Percentiles rank a stretch among this genome's conserved stretches.
Evolutionary conservation across 2,888 invertebrate species (phyloP).

Genomic region (Andricus quercusramuli): DNA sequence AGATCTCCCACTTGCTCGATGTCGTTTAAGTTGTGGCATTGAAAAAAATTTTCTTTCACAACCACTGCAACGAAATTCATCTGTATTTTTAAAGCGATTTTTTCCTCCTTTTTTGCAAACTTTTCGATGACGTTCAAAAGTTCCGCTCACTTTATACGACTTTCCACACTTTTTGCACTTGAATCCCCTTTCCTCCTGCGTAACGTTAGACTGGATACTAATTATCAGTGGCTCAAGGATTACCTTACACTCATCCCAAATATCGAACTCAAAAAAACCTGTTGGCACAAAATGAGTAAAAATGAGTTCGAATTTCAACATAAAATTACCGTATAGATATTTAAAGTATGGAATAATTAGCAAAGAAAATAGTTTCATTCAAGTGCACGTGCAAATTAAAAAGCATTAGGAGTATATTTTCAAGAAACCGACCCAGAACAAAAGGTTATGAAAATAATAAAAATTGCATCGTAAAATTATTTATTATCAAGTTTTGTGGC

Average conservation of each 20-base stretch:
- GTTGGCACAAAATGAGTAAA: background rate
- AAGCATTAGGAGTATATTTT: background rate
- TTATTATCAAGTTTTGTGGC: too few relatives aligned
- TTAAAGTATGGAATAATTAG: background rate
- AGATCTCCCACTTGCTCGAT: background rate
- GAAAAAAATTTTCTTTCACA: background rate
- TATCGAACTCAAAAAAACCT: background rate
- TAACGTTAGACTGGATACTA: background rate
- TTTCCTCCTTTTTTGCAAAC: background rate
- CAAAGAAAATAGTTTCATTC: background rate
- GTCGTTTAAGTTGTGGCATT: background rate
- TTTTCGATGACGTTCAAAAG: background rate
- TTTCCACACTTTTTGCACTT: constrained; percentile 50
- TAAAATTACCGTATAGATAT: background rate
- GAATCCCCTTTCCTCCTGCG: constrained; percentile 62
- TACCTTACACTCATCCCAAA: constrained; percentile 8
- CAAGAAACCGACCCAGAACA: background rate
- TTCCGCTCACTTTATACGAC: constrained; percentile 21
- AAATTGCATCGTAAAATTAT: too few relatives aligned
- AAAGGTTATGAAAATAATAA: too few relatives aligned
- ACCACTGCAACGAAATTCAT: background rate
- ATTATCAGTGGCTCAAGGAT: background rate
- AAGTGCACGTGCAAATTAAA: background rate
- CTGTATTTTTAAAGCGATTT: background rate
- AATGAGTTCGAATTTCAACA: background rate